A percentile compares a stretch with the other conserved stretches of the same genome.
phyloP scores from a whole-genome alignment of 2,113 vertebrate species.

The Sander vitreus region DNA sequence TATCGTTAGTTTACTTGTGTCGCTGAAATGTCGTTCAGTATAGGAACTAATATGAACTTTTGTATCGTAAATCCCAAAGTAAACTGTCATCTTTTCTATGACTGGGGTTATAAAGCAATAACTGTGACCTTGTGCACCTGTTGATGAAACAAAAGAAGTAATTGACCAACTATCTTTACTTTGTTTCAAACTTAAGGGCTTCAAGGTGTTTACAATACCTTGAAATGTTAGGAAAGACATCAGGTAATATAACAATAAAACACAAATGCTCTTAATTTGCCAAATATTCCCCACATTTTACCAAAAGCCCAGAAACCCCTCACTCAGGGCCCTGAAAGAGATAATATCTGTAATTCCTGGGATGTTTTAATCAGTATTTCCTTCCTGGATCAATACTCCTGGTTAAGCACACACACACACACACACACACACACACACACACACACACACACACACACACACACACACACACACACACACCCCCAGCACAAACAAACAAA shows the following conservation, averaged over 20 bases:
- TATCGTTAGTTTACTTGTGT: no score
- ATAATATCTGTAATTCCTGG: not conserved
- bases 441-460: not conserved
- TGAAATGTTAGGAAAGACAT: not conserved
- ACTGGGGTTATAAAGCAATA: not conserved
- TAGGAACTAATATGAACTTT: not conserved
- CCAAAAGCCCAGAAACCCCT: no score
- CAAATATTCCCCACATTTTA: not conserved
- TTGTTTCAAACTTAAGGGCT: not conserved
- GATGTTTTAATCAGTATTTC: not conserved
- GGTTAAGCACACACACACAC: not conserved
- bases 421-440: no score
- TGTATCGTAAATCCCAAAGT: not conserved
- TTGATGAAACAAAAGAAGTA: not conserved
- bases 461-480: not conserved
- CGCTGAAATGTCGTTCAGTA: not conserved
- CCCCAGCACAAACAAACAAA: constrained; percentile 26
- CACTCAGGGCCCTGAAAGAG: not conserved
- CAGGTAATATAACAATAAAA: not conserved
- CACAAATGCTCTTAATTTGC: not conserved
- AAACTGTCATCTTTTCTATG: not conserved
- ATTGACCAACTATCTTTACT: not conserved
- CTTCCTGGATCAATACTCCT: not conserved
- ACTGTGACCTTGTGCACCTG: not conserved
- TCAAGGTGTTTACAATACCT: not conserved